Percentiles rank a stretch among this genome's conserved stretches.
Conservation (phyloP, 2,797 vertebrate species). For the Jordanella pulchra region DNA sequence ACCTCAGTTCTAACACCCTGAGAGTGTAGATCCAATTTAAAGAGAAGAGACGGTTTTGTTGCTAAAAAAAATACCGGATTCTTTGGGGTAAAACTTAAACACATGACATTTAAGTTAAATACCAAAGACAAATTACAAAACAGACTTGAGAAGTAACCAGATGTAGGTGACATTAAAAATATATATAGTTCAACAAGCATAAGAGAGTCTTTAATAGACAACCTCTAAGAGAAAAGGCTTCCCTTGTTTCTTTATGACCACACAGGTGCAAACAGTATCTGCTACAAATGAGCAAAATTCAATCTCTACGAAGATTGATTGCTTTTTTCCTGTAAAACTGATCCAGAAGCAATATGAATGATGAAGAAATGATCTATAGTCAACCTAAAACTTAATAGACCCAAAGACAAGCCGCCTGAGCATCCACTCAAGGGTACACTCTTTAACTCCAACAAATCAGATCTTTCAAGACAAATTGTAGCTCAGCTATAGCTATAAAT, state of each 20-base stretch:
- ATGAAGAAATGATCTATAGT: slow-evolving; percentile 10
- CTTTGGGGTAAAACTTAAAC: slow-evolving; percentile 12
- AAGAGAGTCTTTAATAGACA: background rate
- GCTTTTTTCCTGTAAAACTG: slow-evolving; percentile 1
- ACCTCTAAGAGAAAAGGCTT: slow-evolving; percentile 3
- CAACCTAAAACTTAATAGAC: slow-evolving; percentile 9
- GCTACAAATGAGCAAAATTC: slow-evolving; percentile 9
- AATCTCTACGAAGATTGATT: slow-evolving; percentile 11
- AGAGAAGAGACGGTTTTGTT: slow-evolving; percentile 10
- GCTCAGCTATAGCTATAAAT: background rate
- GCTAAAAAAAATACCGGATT: slow-evolving; percentile 18
- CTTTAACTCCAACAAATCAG: background rate
- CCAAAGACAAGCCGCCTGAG: slow-evolving; percentile 1
- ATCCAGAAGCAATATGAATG: slow-evolving; percentile 19
- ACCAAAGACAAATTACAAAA: slow-evolving; percentile 29
- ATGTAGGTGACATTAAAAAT: background rate
- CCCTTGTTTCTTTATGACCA: slow-evolving; percentile 35
- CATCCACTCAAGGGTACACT: background rate
- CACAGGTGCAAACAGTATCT: slow-evolving; percentile 10
- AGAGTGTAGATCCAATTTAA: slow-evolving; percentile 23
- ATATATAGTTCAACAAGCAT: background rate
- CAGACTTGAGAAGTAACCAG: slow-evolving; percentile 27
- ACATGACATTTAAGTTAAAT: slow-evolving; percentile 38
- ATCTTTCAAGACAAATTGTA: background rate
- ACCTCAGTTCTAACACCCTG: slow-evolving; percentile 24